Base-by-base conservation (phyloP, 2,797 vertebrate species). In the Geotrypetes seraphini region DNA sequence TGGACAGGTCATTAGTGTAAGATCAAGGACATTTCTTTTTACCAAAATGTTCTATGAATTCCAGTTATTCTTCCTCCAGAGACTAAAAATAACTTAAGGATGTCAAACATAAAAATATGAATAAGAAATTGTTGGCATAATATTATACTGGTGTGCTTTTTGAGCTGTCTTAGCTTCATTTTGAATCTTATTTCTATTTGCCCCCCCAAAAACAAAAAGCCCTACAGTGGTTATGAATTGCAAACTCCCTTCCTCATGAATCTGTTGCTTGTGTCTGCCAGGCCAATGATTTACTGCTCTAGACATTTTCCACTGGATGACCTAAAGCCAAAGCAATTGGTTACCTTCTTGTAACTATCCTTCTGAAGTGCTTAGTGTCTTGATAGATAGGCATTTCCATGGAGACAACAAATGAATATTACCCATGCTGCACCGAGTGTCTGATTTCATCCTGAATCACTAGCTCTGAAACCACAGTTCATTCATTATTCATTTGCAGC, bases 361-460 rank as follows among this genome's bases (percentile, higher is more conserved):
- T 56, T 42, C 40, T 37, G 58, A 50, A 61, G 44, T 41, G 40
- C 19, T 19, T 30, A 50, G 38, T 34, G 39, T 45, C 72, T 51
- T 30, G 52, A 66, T 43, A 63, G 52, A 66, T 43, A 63, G 63
- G 69, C 19, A 68, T 79, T 69, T 63, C 73, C 73, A 66, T 59
- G 70, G 77, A 63, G 64, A 75, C 54, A 47, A 56, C 57, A 71
- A 69, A 57, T 46, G 58, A 69, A 10, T 39, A 41, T 47, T 61
- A 60, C 57, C 54, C 57, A 52, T 43, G 57, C 49, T 63, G 62
- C 57, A 60, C 34, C n/a, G 42, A 69, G 68, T 49, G 60, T 53
- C 67, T 62, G 68, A 71, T 68, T 75, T 75, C 60, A 71, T 69
- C 67, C 58, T 39, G 51, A 76, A 54, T 69, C 71, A 71, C 71